Percentiles rank a stretch among this genome's conserved stretches.
Evolutionary conservation across 2,113 vertebrate genomes (phyloP).

Genomic region (Leptobrachium ailaonicum): DNA sequence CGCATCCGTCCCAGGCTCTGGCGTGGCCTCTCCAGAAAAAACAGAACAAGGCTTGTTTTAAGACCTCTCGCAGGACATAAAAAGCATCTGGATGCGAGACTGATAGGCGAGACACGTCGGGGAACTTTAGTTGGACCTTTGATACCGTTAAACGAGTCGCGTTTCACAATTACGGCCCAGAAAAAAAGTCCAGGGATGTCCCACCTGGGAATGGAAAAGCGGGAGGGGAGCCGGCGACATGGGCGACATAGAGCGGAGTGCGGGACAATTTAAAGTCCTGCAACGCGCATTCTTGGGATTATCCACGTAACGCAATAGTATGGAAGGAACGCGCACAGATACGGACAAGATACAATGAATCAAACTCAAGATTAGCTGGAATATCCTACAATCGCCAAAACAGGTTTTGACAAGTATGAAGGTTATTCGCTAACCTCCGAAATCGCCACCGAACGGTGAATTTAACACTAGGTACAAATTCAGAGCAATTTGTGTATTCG

Average conservation of each 20-base stretch:
- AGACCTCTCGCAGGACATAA: neutral
- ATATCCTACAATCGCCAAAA: too few relatives aligned
- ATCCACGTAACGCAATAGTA: too few relatives aligned
- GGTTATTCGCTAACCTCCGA: too few relatives aligned
- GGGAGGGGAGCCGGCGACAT: neutral
- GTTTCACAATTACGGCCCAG: neutral
- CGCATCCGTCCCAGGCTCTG: constrained; percentile 42
- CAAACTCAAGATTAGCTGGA: too few relatives aligned
- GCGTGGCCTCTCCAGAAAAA: constrained; percentile 24
- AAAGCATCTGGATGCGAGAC: constrained; percentile 11
- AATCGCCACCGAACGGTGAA: too few relatives aligned
- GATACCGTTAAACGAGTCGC: neutral
- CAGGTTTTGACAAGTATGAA: too few relatives aligned
- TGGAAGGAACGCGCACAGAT: too few relatives aligned
- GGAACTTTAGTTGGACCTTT: constrained; percentile 19
- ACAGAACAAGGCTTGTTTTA: constrained; percentile 30
- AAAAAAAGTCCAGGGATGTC: neutral
- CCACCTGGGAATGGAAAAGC: neutral
- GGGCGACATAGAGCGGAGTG: neutral
- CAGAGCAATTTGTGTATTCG: too few relatives aligned
- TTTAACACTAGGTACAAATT: too few relatives aligned
- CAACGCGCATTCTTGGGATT: too few relatives aligned
- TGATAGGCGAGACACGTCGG: constrained; percentile 11
- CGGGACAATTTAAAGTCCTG: too few relatives aligned
- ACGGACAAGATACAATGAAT: too few relatives aligned